Evolutionary conservation across 1,140 invertebrate genomes (phyloP).

Genomic region (Cydia splendana): DNA sequence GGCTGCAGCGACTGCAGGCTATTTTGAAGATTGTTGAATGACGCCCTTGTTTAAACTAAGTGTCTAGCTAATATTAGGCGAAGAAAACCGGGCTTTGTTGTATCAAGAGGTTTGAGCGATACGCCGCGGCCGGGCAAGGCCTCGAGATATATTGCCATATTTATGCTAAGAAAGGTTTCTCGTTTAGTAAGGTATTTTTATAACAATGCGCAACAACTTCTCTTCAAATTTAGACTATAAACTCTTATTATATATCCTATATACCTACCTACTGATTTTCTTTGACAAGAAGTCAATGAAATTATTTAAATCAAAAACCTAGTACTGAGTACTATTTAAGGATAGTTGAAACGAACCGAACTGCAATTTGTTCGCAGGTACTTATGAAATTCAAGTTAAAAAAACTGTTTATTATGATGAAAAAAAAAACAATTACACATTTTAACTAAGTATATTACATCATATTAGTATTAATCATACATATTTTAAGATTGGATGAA

Average conservation of each 20-base stretch:
- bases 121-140: conserved; percentile 6
- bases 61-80: conserved; percentile 29
- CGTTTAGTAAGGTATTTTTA: background rate
- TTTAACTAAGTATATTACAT: too few species aligned
- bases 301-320: too few species aligned
- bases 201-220: background rate
- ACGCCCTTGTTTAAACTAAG: conserved; percentile 26
- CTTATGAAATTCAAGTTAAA: too few species aligned
- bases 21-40: conserved; percentile 33
- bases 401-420: too few species aligned
- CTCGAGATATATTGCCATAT: conserved; percentile 22
- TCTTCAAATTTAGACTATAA: background rate
- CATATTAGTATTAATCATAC: too few species aligned
- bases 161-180: background rate
- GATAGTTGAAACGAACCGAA: too few species aligned
- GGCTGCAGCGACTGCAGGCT: conserved; percentile 23
- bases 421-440: too few species aligned
- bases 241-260: background rate
- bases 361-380: too few species aligned
- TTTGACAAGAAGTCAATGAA: too few species aligned
- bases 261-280: too few species aligned
- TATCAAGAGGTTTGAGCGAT: conserved; percentile 26
- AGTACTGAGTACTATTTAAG: too few species aligned
- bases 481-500: too few species aligned
- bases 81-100: conserved; percentile 25